Conservation (phyloP, 2,113 vertebrate genomes). For the Oceanodroma tethys region DNA sequence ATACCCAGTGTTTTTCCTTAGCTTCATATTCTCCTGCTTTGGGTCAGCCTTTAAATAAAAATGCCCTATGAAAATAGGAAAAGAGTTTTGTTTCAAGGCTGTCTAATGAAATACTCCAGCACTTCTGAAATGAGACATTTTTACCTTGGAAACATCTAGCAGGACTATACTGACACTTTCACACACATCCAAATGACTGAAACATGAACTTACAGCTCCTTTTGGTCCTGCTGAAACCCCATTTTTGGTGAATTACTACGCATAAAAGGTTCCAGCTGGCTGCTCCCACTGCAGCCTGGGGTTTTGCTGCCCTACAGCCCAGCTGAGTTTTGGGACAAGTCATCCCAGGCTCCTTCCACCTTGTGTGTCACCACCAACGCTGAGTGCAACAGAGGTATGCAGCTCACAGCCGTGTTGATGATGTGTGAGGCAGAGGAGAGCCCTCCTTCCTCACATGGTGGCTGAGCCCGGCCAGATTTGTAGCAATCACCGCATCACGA, state of each 20-base stretch:
- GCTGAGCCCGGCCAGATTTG: not conserved
- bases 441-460: not conserved
- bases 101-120: slow-evolving; percentile 23
- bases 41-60: slow-evolving; percentile 19
- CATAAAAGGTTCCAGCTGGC: not conserved
- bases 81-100: slow-evolving; percentile 23
- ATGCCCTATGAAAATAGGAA: not conserved
- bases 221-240: not conserved
- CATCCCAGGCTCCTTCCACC: not conserved
- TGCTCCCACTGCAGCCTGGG: not conserved
- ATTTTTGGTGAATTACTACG: not conserved
- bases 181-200: not conserved
- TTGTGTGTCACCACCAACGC: not conserved
- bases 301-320: not conserved
- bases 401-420: not conserved
- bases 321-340: not conserved
- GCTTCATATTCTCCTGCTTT: not conserved
- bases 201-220: slow-evolving; percentile 39
- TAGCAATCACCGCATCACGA: not conserved
- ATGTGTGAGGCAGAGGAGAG: not conserved
- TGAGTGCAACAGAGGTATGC: not conserved
- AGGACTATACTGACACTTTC: slow-evolving; percentile 2
- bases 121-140: slow-evolving; percentile 23
- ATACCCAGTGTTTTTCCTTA: not conserved
- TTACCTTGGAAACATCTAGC: slow-evolving; percentile 20